phyloP scores from a whole-genome alignment of 1,140 invertebrate species.

The Drusus annulatus region DNA sequence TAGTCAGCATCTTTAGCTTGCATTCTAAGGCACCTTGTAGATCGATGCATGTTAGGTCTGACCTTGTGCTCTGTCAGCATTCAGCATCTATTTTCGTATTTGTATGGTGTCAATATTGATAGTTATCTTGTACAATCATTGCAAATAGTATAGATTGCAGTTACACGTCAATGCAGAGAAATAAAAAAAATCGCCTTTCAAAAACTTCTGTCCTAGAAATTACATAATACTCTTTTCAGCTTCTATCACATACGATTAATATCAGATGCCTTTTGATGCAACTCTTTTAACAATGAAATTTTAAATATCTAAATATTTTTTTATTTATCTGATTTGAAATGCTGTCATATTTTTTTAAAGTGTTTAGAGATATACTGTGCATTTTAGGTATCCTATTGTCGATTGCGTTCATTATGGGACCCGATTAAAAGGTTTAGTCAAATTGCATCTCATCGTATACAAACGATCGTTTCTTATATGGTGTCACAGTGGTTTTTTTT shows the following conservation, averaged over 20 bases:
- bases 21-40: slow-evolving; percentile 9
- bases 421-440: not conserved
- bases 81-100: slow-evolving; percentile 32
- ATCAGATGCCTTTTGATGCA: not conserved
- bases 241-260: not conserved
- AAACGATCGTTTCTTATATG: not conserved
- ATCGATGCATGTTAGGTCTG: slow-evolving; percentile 26
- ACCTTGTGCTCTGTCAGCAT: slow-evolving; percentile 45
- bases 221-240: not conserved
- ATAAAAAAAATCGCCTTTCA: slow-evolving; percentile 18
- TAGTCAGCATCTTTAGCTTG: slow-evolving; percentile 24
- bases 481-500: no score
- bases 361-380: not conserved
- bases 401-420: not conserved
- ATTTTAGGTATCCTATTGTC: not conserved
- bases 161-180: slow-evolving; percentile 38
- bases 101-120: slow-evolving; percentile 38
- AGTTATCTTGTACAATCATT: slow-evolving; percentile 24
- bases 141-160: slow-evolving; percentile 30
- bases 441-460: no score
- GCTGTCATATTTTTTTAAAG: no score
- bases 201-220: not conserved
- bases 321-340: not conserved
- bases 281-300: not conserved
- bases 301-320: not conserved